phyloP scores from a whole-genome alignment of 2,888 invertebrate genomes.

The Monopis laevigella region DNA sequence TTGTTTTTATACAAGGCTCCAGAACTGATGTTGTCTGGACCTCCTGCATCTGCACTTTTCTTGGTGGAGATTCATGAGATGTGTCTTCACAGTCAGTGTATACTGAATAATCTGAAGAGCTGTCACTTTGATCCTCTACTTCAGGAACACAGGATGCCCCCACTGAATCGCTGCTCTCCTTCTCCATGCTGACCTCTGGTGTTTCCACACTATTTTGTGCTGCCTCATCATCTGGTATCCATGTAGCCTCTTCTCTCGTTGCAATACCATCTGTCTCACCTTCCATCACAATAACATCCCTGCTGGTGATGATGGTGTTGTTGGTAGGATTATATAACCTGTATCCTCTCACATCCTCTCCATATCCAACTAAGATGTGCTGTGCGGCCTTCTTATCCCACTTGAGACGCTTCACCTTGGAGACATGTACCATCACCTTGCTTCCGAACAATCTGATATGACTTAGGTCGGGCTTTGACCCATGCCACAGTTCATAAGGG shows the following conservation, averaged over 20 bases:
- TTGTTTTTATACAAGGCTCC: neutral
- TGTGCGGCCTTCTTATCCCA: too few relatives aligned
- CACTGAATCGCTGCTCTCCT: too few relatives aligned
- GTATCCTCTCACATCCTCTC: too few relatives aligned
- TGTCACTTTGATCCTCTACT: neutral
- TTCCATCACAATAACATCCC: neutral
- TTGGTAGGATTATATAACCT: neutral
- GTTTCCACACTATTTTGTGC: too few relatives aligned
- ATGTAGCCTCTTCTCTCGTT: neutral
- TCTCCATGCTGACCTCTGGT: too few relatives aligned
- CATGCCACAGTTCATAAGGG: slow-evolving; percentile 10
- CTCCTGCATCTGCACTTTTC: neutral
- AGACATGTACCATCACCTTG: too few relatives aligned
- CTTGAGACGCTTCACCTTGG: too few relatives aligned
- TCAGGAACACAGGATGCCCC: neutral
- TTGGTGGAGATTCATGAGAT: neutral
- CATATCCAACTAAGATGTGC: too few relatives aligned
- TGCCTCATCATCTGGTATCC: too few relatives aligned
- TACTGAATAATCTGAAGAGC: neutral
- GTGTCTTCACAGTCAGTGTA: neutral
- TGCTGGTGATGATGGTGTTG: neutral
- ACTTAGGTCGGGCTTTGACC: neutral
- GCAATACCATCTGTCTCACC: too few relatives aligned
- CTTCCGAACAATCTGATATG: too few relatives aligned
- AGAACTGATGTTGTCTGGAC: neutral